These are phyloP conservation scores for Terrapene triunguis DNA, from an alignment of 2,113 vertebrate species.

Conservation along the genomic window DNA sequence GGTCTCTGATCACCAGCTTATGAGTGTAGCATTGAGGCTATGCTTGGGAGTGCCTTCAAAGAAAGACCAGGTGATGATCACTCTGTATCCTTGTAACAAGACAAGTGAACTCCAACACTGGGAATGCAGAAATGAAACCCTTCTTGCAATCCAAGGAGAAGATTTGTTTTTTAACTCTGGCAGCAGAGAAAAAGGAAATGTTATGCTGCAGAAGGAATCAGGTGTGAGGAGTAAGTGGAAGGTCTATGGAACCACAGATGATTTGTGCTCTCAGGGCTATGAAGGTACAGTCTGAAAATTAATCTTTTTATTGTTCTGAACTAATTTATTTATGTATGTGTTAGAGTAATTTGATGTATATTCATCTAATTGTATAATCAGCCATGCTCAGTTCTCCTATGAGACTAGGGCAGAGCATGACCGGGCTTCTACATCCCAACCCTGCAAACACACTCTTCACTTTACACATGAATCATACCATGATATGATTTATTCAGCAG, in stretches of 20 bases:
- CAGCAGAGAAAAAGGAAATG: constrained; percentile 79
- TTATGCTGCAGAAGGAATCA: constrained; percentile 82
- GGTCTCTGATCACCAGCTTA: constrained; percentile 85
- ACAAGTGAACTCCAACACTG: constrained; percentile 87
- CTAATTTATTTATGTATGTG: neutral
- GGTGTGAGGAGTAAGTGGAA: constrained; percentile 86
- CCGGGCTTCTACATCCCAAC: neutral
- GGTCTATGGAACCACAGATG: constrained; percentile 82
- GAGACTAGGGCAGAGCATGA: neutral
- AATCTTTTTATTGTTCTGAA: neutral
- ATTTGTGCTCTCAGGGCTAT: constrained; percentile 86
- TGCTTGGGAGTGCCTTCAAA: constrained; percentile 86
- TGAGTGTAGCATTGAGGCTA: constrained; percentile 85
- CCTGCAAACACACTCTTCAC: neutral
- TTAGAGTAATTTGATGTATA: neutral
- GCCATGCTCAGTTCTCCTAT: neutral
- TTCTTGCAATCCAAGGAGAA: constrained; percentile 86
- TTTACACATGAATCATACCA: neutral
- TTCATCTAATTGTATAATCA: neutral
- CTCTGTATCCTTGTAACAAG: constrained; percentile 85
- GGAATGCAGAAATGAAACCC: constrained; percentile 90
- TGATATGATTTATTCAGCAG: neutral
- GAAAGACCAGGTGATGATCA: constrained; percentile 81
- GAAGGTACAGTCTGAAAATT: constrained; percentile 83
- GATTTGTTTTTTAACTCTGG: constrained; percentile 88